Conservation (phyloP, 2,113 vertebrate genomes). For the Silurus asotus region DNA sequence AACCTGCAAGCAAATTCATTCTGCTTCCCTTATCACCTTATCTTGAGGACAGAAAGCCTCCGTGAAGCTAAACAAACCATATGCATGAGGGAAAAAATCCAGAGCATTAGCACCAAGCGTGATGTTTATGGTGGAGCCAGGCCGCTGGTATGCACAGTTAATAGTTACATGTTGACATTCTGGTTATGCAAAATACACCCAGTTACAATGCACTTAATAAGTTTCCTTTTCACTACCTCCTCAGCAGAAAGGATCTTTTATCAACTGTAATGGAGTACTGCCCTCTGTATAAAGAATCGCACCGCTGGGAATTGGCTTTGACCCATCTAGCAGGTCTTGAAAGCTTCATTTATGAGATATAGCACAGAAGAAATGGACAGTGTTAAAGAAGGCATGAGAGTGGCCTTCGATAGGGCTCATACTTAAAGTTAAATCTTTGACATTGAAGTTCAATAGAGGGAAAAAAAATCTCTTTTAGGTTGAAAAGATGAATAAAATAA, state of each 20-base stretch:
- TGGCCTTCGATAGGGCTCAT: neutral
- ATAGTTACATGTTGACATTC: conserved; percentile 6
- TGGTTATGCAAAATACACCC: conserved; percentile 19
- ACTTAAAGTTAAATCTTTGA: neutral
- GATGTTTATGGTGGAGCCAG: neutral
- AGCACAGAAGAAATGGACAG: neutral
- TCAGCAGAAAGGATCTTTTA: neutral
- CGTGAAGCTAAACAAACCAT: conserved; percentile 13
- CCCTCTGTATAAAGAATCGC: neutral
- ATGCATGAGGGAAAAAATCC: neutral
- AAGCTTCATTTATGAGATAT: neutral
- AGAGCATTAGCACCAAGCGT: neutral
- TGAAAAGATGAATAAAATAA: neutral
- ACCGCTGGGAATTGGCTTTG: neutral
- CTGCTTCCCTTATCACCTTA: neutral
- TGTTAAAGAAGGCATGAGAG: neutral
- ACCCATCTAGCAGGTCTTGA: neutral
- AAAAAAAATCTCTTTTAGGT: no score
- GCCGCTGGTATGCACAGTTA: conserved; percentile 18
- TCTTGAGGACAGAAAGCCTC: neutral
- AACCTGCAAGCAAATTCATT: neutral
- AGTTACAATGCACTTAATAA: neutral
- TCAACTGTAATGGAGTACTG: neutral
- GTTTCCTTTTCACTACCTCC: neutral
- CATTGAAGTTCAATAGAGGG: neutral